Conservation (phyloP, 2,888 invertebrate species). For the Papilio elwesi region DNA sequence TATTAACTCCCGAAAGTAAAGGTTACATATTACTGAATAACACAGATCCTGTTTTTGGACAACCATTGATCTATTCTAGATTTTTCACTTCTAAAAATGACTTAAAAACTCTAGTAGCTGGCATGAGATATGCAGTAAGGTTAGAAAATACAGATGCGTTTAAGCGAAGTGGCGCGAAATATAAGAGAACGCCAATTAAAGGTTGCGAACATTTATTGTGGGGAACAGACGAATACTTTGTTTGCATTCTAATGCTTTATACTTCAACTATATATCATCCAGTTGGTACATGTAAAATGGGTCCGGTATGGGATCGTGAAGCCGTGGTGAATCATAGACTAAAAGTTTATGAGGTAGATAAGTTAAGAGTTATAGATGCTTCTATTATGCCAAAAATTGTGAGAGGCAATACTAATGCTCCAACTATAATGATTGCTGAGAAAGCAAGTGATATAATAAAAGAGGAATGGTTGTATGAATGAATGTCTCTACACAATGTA, state of each 20-base stretch:
- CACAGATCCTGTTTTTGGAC: constrained; percentile 88
- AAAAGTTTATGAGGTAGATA: constrained; percentile 85
- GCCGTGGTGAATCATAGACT: constrained; percentile 88
- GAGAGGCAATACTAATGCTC: constrained; percentile 92
- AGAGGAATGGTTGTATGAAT: constrained; percentile 70
- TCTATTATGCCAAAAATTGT: constrained; percentile 87
- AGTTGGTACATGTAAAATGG: constrained; percentile 89
- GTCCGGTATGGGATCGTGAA: constrained; percentile 83
- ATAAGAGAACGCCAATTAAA: constrained; percentile 83
- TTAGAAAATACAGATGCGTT: constrained; percentile 86
- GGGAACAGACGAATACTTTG: constrained; percentile 87
- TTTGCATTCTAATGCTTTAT: constrained; percentile 86
- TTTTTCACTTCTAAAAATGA: constrained; percentile 87
- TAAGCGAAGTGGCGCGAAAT: constrained; percentile 80
- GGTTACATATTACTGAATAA: constrained; percentile 86
- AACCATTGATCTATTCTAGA: constrained; percentile 89
- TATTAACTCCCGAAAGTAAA: constrained; percentile 86
- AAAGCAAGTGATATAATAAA: constrained; percentile 92
- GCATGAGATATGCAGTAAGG: constrained; percentile 83
- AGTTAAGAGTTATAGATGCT: constrained; percentile 87
- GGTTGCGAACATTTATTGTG: constrained; percentile 83
- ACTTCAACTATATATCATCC: constrained; percentile 89
- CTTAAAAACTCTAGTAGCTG: constrained; percentile 84
- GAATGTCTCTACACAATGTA: neutral
- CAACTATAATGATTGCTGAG: constrained; percentile 94